Evolutionary conservation across 2,797 vertebrate species (phyloP), one percentile per base, ranked within the genome.

Genomic region (Rallus crepitans): DNA sequence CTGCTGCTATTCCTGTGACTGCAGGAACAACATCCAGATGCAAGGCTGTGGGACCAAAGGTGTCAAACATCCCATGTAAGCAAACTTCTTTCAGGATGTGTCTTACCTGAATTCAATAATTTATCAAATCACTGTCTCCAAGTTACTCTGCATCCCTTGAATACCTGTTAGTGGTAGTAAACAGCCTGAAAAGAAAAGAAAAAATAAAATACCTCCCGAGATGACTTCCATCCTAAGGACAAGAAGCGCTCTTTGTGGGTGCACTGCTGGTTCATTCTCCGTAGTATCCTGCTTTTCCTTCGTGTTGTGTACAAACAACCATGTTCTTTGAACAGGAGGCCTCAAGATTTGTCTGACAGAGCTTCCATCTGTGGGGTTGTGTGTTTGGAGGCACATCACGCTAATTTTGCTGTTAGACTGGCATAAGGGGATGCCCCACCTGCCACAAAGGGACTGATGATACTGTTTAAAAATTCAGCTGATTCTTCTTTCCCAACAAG

Each of bases 21-120:
- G 11, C 40, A 25, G 42, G 23, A 65, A 8, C 25, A 61, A 12
- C 1, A 4, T 3, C 2, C 3, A n/a, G 7, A 13, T 0, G 0
- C 10, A 23, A 47, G 23, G 23, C 37, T 42, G 0, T 40, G 56
- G 35, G 23, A 70, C 6, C 39, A 40, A 11, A 42, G 50, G 2
- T 2, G 6, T 14, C 5, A 8, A 12, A n/a, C 8, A 35, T 63
- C 33, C 63, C 30, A 2, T 7, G 8, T 13, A 69, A 76, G 11
- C 18, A 57, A 69, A 5, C 24, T 33, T 48, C 31, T 75, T 35
- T 47, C 13, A 64, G 40, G 24, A 2, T 2, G 2, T 5, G 0
- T 2, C 20, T 45, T 40, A 33, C 21, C 16, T 55, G 47, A 33
- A 11, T 56, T 81, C 19, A 59, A 8, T 42, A 15, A 35, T 40